Percentiles rank a stretch among this genome's conserved stretches.
Evolutionary conservation across 2,797 vertebrate genomes (phyloP).

Genomic region (Petrocephalus sullivani): DNA sequence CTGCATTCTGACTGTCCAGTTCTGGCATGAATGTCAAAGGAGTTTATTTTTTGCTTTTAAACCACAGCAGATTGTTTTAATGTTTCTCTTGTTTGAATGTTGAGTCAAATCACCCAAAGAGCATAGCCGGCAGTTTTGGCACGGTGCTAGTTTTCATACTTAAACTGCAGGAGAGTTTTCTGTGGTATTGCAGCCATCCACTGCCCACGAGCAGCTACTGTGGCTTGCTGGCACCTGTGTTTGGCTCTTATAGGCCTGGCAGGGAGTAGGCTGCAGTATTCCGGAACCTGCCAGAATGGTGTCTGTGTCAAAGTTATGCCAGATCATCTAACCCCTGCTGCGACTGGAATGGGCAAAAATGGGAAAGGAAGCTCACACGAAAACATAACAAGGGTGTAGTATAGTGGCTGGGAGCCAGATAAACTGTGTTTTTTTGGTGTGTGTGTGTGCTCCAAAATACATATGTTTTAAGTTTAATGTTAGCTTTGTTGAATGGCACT

Average conservation of each 20-base stretch:
- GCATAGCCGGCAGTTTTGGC: background rate
- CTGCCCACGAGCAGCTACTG: background rate
- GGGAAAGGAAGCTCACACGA: background rate
- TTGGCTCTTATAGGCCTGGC: background rate
- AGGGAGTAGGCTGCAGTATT: background rate
- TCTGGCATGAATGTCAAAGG: background rate
- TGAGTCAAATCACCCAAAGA: background rate
- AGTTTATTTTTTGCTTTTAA: background rate
- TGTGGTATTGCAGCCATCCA: too few species aligned
- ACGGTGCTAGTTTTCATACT: background rate
- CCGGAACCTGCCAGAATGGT: background rate
- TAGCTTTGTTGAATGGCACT: background rate
- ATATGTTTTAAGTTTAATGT: background rate
- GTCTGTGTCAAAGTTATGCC: background rate
- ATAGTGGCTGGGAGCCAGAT: background rate
- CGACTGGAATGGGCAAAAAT: background rate
- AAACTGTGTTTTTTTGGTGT: background rate
- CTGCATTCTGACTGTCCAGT: background rate
- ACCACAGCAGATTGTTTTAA: conserved; percentile 1
- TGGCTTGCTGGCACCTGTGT: background rate
- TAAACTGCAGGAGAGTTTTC: background rate
- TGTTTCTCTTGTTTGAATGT: background rate
- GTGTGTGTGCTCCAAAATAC: background rate
- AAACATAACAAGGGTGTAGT: background rate
- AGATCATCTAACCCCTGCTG: background rate